phyloP scores from a whole-genome alignment of 1,140 invertebrate species.

The Globodera ellingtonae region DNA sequence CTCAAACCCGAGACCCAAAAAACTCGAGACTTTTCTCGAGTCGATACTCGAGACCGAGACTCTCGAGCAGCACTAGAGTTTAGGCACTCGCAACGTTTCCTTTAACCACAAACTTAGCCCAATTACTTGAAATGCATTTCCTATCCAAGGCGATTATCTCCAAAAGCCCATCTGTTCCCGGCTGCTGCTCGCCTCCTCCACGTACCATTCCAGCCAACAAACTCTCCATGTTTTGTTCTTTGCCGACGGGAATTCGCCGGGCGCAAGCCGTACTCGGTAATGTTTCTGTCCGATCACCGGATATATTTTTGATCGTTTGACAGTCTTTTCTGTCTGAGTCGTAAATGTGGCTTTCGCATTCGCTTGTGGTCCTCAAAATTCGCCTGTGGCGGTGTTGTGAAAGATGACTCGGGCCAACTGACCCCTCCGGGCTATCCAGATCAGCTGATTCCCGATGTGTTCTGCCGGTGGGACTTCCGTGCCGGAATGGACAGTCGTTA shows the following conservation, averaged over 20 bases:
- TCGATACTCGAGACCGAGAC: too few species aligned
- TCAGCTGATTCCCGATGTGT: slow-evolving; percentile 40
- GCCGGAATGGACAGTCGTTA: slow-evolving; percentile 57
- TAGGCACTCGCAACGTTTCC: too few species aligned
- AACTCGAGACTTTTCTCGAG: neutral
- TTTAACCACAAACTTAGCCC: neutral
- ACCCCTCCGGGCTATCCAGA: slow-evolving; percentile 55
- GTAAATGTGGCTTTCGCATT: slow-evolving; percentile 58
- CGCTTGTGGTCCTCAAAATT: slow-evolving; percentile 33
- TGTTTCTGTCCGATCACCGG: neutral
- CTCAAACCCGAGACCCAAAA: too few species aligned
- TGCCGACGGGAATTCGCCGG: slow-evolving; percentile 37
- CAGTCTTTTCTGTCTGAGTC: slow-evolving; percentile 44
- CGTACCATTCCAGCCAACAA: slow-evolving; percentile 16
- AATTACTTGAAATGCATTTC: slow-evolving; percentile 23
- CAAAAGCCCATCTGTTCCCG: slow-evolving; percentile 38
- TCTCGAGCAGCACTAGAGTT: too few species aligned
- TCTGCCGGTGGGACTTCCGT: slow-evolving; percentile 54
- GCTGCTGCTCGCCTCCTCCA: slow-evolving; percentile 18
- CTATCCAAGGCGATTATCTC: slow-evolving; percentile 31
- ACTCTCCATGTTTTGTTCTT: slow-evolving; percentile 13
- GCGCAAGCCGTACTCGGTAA: slow-evolving; percentile 15
- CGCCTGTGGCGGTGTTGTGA: slow-evolving; percentile 57
- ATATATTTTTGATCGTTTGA: neutral
- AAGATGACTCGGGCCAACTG: slow-evolving; percentile 47